These are phyloP conservation scores for Tylochromis polylepis DNA, from an alignment of 2,113 vertebrate genomes.

Conservation along the genomic window DNA sequence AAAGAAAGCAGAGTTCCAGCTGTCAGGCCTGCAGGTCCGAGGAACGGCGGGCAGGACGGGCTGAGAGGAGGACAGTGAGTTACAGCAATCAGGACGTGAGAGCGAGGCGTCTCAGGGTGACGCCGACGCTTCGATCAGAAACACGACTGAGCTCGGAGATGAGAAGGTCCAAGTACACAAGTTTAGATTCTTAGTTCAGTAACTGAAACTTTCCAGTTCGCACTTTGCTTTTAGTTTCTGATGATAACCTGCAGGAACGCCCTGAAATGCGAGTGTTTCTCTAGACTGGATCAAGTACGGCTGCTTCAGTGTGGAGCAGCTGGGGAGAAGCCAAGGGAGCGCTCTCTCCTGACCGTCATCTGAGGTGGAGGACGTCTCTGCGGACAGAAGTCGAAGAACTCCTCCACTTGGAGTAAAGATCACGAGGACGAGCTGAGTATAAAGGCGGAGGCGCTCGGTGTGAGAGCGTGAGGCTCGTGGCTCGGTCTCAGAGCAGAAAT, in stretches of 20 bases:
- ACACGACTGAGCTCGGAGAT: neutral
- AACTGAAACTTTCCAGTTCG: neutral
- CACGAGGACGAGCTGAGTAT: neutral
- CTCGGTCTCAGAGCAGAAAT: neutral
- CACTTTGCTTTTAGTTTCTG: neutral
- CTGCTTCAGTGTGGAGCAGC: neutral
- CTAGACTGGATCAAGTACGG: accelerated
- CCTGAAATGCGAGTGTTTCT: neutral
- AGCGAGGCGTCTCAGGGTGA: neutral
- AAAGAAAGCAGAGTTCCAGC: too few species aligned
- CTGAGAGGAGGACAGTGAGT: too few species aligned
- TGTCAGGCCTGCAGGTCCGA: too few species aligned
- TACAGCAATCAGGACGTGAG: neutral
- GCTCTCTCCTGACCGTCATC: neutral
- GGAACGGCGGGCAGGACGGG: too few species aligned
- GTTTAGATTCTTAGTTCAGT: neutral
- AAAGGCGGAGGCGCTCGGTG: neutral
- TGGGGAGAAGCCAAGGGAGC: too few species aligned
- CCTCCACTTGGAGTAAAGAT: neutral
- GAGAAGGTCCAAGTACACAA: neutral
- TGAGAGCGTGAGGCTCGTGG: neutral
- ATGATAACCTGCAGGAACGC: neutral
- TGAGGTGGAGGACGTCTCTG: neutral
- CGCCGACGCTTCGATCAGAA: too few species aligned
- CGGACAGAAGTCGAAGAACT: neutral